Conservation (phyloP, 2,797 vertebrate species). For the Botia almorhae region DNA sequence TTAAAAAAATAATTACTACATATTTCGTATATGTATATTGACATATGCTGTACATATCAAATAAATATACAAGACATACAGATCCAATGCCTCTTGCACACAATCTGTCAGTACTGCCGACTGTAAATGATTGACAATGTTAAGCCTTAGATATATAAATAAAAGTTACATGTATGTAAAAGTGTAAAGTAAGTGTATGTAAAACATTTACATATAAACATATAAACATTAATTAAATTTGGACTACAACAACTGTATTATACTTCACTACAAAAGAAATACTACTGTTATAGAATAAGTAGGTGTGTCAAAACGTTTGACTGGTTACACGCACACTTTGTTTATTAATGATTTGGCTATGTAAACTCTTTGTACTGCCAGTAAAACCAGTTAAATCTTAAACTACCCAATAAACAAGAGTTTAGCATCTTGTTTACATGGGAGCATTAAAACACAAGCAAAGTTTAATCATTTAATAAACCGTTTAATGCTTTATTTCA, state of each 20-base stretch:
- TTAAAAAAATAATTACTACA: too few relatives aligned
- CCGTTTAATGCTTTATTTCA: neutral
- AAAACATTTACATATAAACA: too few relatives aligned
- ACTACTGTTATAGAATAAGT: neutral
- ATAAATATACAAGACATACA: neutral
- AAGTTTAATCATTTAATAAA: slow-evolving; percentile 1
- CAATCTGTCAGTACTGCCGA: neutral
- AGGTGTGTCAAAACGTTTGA: neutral
- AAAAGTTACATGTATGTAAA: too few relatives aligned
- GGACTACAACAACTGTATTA: too few relatives aligned
- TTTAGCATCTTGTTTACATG: neutral
- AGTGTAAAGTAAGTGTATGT: too few relatives aligned
- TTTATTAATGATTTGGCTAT: neutral
- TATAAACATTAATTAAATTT: too few relatives aligned
- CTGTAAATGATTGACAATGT: too few relatives aligned
- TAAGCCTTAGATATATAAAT: too few relatives aligned
- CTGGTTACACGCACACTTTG: neutral
- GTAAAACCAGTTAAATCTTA: slow-evolving; percentile 6
- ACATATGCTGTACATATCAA: neutral
- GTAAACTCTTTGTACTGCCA: neutral
- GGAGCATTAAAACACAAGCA: neutral
- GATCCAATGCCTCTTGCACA: neutral
- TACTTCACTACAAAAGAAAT: too few relatives aligned
- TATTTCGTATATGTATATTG: neutral
- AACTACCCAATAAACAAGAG: slow-evolving; percentile 2